Evolutionary conservation across 2,113 vertebrate species (phyloP), one percentile per base, ranked within the genome.

Genomic region (Pangasianodon hypophthalmus): DNA sequence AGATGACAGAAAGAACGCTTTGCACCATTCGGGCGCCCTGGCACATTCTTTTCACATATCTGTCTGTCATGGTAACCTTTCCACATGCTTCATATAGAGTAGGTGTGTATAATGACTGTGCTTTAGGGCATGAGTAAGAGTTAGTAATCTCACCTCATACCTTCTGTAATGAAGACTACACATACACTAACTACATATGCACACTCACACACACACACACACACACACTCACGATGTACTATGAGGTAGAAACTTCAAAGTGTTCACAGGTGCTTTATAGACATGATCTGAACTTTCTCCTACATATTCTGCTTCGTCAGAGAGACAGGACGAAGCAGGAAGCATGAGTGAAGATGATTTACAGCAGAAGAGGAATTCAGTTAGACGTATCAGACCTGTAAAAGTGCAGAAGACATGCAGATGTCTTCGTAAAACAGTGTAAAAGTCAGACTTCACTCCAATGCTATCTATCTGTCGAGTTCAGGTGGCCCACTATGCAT

Each of bases 41-140:
- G n/a, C 19, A 18, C 62, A 67, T 89, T 91, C 67, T 87, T 87
- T 69, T 62, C 82, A 69, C 62, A 62, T 84, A 87, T 48, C 88
- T 87, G 90, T 91, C 89, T 77, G 79, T 91, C 92, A 88, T 32
- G 24, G 60, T 37, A 81, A 85, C 75, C 54, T 1, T 48, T 67
- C 9, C 4, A 29, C 62, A 52, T 67, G 21, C n/a, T 85, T 37
- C 44, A 37, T 60, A 60, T 19, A 41, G 41, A 80, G 83, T 83
- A 62, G 64, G 87, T 67, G 64, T 86, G 84, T 90, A 88, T 90
- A 91, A 91, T 90, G 64, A 90, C 86, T 80, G 87, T n/a, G 60
- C 85, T 93, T 90, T 67, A 81, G 86, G 89, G 86, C 86, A 84
- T 44, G 54, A 88, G 24, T 77, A 75, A 50, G 58, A 29, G 71